phyloP scores from a whole-genome alignment of 2,113 vertebrate species.

The Oncorhynchus clarkii region DNA sequence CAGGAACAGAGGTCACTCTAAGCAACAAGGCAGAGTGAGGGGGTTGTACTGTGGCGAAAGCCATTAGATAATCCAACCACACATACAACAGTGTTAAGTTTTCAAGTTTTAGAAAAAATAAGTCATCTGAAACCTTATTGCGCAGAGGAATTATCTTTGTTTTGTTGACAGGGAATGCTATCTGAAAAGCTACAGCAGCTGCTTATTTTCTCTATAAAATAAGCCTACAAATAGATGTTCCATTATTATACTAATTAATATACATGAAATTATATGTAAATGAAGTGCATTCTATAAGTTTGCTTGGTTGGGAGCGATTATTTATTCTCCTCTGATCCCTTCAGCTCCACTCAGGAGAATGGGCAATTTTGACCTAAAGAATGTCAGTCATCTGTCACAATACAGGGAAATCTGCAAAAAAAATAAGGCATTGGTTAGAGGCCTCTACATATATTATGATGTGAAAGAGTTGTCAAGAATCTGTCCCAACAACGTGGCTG shows the following conservation, averaged over 20 bases:
- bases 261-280: background rate
- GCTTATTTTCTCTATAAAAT: no score
- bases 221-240: no score
- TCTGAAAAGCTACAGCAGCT: background rate
- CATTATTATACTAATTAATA: background rate
- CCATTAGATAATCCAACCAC: background rate
- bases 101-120: background rate
- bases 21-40: background rate
- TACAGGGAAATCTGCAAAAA: background rate
- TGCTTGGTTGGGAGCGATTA: no score
- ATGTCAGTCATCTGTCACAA: background rate
- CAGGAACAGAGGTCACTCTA: background rate
- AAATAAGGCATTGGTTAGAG: background rate
- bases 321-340: background rate
- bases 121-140: background rate
- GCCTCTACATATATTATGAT: slow-evolving; percentile 6
- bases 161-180: no score
- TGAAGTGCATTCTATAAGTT: background rate
- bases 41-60: background rate
- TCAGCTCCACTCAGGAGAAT: background rate
- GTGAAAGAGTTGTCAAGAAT: slow-evolving; percentile 2
- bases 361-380: slow-evolving; percentile 15
- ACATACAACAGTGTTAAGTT: background rate
- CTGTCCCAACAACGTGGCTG: background rate
- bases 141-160: no score